phyloP scores from a whole-genome alignment of 2,888 invertebrate genomes.

The Oscheius sp. region DNA sequence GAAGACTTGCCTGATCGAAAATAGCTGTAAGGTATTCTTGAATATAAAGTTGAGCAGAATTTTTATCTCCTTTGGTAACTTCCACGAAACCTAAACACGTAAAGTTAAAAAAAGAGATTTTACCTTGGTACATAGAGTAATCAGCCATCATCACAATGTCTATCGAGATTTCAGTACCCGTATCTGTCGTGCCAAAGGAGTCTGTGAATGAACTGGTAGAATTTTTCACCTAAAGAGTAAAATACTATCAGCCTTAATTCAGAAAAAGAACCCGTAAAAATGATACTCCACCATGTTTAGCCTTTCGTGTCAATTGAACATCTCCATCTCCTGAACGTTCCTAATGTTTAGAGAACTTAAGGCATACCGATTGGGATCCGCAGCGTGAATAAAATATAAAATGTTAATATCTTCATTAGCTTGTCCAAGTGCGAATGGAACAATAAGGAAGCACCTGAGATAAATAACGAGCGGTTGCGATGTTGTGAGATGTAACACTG shows the following conservation, averaged over 20 bases:
- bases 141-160: constrained; percentile 52
- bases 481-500: constrained; percentile 37
- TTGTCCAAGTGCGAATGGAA: constrained; percentile 4
- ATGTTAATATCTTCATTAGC: not conserved
- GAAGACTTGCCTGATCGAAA: constrained; percentile 54
- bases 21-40: constrained; percentile 57
- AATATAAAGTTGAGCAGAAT: constrained; percentile 43
- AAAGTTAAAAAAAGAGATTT: not conserved
- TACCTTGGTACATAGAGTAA: constrained; percentile 50
- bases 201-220: not conserved
- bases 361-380: constrained; percentile 9
- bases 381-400: constrained; percentile 6
- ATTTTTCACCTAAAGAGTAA: constrained; percentile 28
- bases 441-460: constrained; percentile 34
- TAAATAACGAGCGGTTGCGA: constrained; percentile 31
- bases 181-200: constrained; percentile 27
- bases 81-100: constrained; percentile 49
- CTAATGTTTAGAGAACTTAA: not conserved
- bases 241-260: not conserved
- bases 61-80: constrained; percentile 49
- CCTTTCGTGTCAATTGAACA: constrained; percentile 26
- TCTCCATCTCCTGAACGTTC: constrained; percentile 1
- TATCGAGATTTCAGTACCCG: constrained; percentile 42
- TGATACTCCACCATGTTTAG: constrained; percentile 25
- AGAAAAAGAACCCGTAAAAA: constrained; percentile 8